Conservation (phyloP, 2,888 invertebrate genomes). For the Melanostoma scalare region DNA sequence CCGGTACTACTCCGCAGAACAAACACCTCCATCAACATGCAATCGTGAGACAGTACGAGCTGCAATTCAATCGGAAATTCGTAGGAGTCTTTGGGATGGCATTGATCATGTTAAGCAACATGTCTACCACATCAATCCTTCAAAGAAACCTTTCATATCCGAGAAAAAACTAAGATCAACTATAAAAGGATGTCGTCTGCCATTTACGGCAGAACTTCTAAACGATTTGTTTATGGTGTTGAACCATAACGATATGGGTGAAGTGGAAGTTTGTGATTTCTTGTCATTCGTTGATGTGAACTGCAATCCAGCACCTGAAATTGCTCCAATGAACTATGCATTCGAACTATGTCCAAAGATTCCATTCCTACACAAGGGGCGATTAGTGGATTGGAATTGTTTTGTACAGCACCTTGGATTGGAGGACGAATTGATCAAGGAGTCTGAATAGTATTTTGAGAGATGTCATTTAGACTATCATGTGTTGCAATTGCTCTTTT, state of each 20-base stretch:
- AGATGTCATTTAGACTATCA: too few species aligned
- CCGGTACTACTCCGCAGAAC: conserved; percentile 87
- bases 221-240: conserved; percentile 86
- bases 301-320: conserved; percentile 80
- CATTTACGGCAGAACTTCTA: conserved; percentile 86
- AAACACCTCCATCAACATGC: conserved; percentile 81
- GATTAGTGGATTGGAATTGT: conserved; percentile 79
- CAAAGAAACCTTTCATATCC: conserved; percentile 84
- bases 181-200: conserved; percentile 87
- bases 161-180: conserved; percentile 85
- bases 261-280: conserved; percentile 87
- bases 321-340: conserved; percentile 80
- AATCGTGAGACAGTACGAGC: conserved; percentile 84
- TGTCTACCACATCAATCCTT: conserved; percentile 84
- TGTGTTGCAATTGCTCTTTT: too few species aligned
- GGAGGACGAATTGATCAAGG: conserved; percentile 77
- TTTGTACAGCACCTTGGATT: conserved; percentile 79
- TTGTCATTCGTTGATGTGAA: conserved; percentile 88
- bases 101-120: conserved; percentile 85
- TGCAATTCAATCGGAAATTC: conserved; percentile 87
- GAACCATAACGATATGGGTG: conserved; percentile 85
- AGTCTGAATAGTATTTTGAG: conserved; percentile 26
- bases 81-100: conserved; percentile 89
- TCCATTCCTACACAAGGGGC: conserved; percentile 79
- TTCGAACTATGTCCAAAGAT: conserved; percentile 81